These are phyloP conservation scores for Leptobrachium ailaonicum DNA, from an alignment of 2,113 vertebrate species.

Conservation along the genomic window DNA sequence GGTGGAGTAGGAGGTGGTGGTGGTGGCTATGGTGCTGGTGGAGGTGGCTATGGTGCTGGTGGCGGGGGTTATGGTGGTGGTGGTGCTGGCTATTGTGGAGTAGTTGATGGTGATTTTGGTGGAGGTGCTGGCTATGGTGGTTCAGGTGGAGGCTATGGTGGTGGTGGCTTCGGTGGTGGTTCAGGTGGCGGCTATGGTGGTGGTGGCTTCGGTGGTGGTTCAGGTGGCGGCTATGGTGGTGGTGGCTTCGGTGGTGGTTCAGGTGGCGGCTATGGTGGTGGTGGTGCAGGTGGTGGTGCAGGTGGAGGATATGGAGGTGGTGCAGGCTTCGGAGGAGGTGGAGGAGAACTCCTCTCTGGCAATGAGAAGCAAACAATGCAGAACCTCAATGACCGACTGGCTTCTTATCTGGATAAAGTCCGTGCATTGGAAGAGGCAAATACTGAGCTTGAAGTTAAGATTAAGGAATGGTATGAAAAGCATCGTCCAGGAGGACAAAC, in stretches of 20 bases:
- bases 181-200: background rate
- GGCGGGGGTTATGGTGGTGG: no score
- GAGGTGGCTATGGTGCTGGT: no score
- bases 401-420: slow-evolving; percentile 77
- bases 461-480: slow-evolving; percentile 65
- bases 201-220: background rate
- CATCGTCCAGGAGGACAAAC: slow-evolving; percentile 7
- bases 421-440: slow-evolving; percentile 74
- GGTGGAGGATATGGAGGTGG: background rate
- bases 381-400: slow-evolving; percentile 85
- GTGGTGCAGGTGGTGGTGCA: slow-evolving; percentile 31
- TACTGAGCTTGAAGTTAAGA: slow-evolving; percentile 72
- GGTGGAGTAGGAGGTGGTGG: no score
- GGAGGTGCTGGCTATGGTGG: no score
- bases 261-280: slow-evolving; percentile 43
- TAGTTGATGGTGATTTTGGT: slow-evolving; percentile 5
- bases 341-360: slow-evolving; percentile 54
- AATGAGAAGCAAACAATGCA: slow-evolving; percentile 73
- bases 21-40: no score
- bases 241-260: no score
- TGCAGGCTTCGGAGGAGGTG: slow-evolving; percentile 32
- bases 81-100: background rate
- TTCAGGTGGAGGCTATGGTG: background rate
- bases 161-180: background rate
- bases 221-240: no score